Evolutionary conservation across 1,140 invertebrate species (phyloP).

Genomic region (Apis dorsata): DNA sequence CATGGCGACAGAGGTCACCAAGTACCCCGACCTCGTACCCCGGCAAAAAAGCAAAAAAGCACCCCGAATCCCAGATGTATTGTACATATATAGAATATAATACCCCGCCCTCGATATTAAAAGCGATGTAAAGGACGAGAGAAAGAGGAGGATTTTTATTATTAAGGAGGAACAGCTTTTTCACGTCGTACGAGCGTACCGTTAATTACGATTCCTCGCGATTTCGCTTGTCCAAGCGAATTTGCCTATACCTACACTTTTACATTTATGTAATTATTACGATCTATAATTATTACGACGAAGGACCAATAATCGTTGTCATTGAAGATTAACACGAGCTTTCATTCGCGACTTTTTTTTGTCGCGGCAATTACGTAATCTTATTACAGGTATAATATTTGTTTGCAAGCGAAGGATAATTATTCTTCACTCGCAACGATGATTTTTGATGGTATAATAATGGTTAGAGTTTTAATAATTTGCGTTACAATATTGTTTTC

Average conservation of each 20-base stretch:
- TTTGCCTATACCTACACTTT: constrained; percentile 18
- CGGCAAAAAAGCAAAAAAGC: constrained; percentile 41
- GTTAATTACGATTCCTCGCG: background rate
- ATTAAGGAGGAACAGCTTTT: constrained; percentile 4
- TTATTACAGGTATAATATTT: background rate
- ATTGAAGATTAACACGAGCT: background rate
- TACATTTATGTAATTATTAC: no score
- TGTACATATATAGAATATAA: constrained; percentile 19
- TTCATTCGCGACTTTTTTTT: background rate
- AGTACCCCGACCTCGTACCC: constrained; percentile 49
- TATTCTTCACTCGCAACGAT: no score
- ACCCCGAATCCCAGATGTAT: constrained; percentile 35
- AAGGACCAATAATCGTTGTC: background rate
- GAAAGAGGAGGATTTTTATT: background rate
- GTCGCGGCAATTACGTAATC: background rate
- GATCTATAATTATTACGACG: background rate
- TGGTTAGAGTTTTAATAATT: background rate
- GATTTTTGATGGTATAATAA: background rate
- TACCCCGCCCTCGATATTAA: constrained; percentile 8
- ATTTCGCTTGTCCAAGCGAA: constrained; percentile 8
- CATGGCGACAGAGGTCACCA: constrained; percentile 46
- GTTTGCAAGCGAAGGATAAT: background rate
- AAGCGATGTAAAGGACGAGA: constrained; percentile 18
- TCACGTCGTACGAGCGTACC: constrained; percentile 35
- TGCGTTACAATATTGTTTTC: background rate